Evolutionary conservation across 2,888 invertebrate genomes (phyloP), one percentile per base, ranked within the genome.

Genomic region (Chaetogeoica ovagalla): DNA sequence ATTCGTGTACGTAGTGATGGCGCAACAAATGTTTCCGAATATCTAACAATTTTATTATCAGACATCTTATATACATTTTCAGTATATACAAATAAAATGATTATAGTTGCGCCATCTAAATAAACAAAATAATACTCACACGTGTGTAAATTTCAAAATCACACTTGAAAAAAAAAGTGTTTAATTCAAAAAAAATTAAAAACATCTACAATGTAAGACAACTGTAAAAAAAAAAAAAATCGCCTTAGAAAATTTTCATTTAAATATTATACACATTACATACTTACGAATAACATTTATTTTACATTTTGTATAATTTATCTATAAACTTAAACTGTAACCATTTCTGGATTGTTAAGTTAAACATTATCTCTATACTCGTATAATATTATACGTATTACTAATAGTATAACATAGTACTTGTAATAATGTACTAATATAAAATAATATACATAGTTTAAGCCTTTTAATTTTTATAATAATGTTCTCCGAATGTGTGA

Each of bases 321-420:
- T 65, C 11, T 65, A n/a, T 63, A 65, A 63, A 57, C 6, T 57
- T 59, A 21, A 63, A 65, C 55, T 74, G 23, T 74, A 74, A 65
- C 23, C 9, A 55, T 55, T 74, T 63, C n/a, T n/a, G n/a, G 30
- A 62, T 62, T 52, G 21, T 37, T 63, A 6, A 7, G 43, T 43
- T 4, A 43, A 0, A 17, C 19, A 37, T 17, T 37, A 43, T 19
- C 13, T 21, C 23, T 6, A 52, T 52, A 48, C 30, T 30, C 30
- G 30, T 30, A 30, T 30, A 30, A 30, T 60, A 60, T 21, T 71
- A 30, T 4, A 48, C n/a, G 2, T 62, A 52, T 7, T 43, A 11
- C 43, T 11, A 39, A 17, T 59, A 7, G 21, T 8, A 23, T 21
- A 43, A 60, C 23, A 70, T n/a, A n/a, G 1, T 43, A 43, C 3